Base-by-base conservation (phyloP, 2,888 invertebrate species). In the Agrochola macilenta region DNA sequence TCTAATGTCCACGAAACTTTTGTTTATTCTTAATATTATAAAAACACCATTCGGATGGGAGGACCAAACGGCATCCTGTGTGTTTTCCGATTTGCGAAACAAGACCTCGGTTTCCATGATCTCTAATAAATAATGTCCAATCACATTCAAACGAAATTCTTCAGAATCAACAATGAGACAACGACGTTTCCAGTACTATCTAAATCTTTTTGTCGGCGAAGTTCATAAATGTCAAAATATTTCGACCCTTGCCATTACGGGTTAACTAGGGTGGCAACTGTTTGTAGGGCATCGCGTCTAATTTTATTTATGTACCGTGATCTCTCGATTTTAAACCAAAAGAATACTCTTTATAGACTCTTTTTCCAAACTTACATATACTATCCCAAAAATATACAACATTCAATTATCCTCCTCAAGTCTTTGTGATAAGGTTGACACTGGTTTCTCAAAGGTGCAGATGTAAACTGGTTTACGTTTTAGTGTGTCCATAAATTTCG, bases 271-370 rank as follows among this genome's bases (percentile, higher is more conserved):
- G 94, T 95, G 90, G 91, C 92, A 89, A 88, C 86, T 87, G 85
- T 93, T 93, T 93, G 93, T 94, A 92, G 91, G 89, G 89, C 93
- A 94, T 91, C 92, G 92, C 89, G 84, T 88, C 90, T 93, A 96
- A 96, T 96, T 96, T 95, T 94, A 96, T 96, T 96, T 96, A 96
- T 96, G 96, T 91, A 89, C 93, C 96, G 94, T 96, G 94, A 94
- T 93, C 90, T 90, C 90, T 89, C 90, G 83, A 86, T 90, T 91
- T 93, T 89, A 88, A 91, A 91, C 90, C 88, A 90, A 90, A 92
- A 91, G 79, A 90, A 91, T 85, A 87, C 84, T 87, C 84, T 89
- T 87, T 88, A 88, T 82, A 85, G 87, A 79, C 81, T 87, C 76
- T 78, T 71, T 61, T 61, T 0, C 46, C 69, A 58, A 74, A 76